phyloP scores from a whole-genome alignment of 23 tunicate species.

The Halocynthia aurantium region DNA sequence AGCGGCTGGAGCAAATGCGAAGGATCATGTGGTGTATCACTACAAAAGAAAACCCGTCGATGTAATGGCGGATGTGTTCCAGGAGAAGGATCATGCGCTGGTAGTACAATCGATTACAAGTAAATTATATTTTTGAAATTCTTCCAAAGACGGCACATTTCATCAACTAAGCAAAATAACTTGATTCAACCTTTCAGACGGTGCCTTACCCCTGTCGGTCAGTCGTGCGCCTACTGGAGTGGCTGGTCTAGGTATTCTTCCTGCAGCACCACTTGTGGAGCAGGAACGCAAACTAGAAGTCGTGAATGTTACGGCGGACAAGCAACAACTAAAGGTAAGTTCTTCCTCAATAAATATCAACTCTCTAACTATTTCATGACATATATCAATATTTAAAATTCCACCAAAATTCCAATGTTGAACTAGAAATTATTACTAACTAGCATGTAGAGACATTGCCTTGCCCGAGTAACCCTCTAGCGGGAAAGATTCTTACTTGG shows the following conservation, averaged over 20 bases:
- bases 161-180: background rate
- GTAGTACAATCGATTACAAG: slow-evolving; percentile 42
- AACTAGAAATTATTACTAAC: too few species aligned
- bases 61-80: slow-evolving; percentile 77
- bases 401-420: too few species aligned
- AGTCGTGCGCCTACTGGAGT: slow-evolving; percentile 61
- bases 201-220: slow-evolving; percentile 67
- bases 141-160: too few species aligned
- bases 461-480: too few species aligned
- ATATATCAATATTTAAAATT: too few species aligned
- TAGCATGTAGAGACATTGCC: too few species aligned
- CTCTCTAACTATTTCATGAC: too few species aligned
- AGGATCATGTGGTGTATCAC: slow-evolving; percentile 59
- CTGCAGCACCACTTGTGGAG: slow-evolving; percentile 60
- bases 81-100: slow-evolving; percentile 62
- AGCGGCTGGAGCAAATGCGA: slow-evolving; percentile 88
- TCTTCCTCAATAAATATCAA: too few species aligned
- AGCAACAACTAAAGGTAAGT: slow-evolving; percentile 36
- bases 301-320: slow-evolving; percentile 49
- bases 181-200: slow-evolving; percentile 20
- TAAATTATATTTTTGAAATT: background rate
- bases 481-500: too few species aligned
- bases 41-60: slow-evolving; percentile 67
- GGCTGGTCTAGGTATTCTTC: slow-evolving; percentile 44
- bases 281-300: slow-evolving; percentile 26